Evolutionary conservation across 1,140 invertebrate species (phyloP).

Genomic region (Drosophila watanabei): DNA sequence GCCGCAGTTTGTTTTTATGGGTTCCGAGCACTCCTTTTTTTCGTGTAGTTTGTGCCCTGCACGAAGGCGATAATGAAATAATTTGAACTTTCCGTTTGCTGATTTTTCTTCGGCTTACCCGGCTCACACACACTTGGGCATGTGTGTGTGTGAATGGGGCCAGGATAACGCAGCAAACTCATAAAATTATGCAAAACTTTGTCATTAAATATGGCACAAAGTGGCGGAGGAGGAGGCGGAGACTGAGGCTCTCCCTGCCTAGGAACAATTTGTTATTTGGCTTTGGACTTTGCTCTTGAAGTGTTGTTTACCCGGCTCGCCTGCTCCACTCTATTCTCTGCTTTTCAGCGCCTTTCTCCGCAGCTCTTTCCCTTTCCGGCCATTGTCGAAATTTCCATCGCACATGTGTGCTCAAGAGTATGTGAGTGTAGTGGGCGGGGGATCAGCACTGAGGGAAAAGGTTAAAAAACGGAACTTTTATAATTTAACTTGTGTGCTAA

Average conservation of each 20-base stretch:
- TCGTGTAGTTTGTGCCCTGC: conserved; percentile 44
- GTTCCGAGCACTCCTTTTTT: conserved; percentile 43
- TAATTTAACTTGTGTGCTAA: conserved; percentile 79
- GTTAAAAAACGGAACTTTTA: conserved; percentile 73
- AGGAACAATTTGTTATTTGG: conserved; percentile 75
- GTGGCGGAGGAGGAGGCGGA: not conserved
- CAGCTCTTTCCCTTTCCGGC: not conserved
- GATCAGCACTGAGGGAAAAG: conserved; percentile 33
- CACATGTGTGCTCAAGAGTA: conserved; percentile 4
- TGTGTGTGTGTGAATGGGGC: conserved; percentile 4
- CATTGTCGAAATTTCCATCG: conserved; percentile 25
- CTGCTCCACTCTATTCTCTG: conserved; percentile 4
- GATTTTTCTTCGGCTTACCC: conserved; percentile 64
- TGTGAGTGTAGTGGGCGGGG: not conserved
- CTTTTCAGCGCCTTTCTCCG: not conserved
- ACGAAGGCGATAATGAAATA: conserved; percentile 80
- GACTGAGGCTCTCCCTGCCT: conserved; percentile 19
- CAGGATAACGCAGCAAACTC: conserved; percentile 68
- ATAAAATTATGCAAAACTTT: conserved; percentile 84
- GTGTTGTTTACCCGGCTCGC: conserved; percentile 61
- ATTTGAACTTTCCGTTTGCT: conserved; percentile 72
- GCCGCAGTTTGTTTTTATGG: conserved; percentile 46
- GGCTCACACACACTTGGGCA: conserved; percentile 1
- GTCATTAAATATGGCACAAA: conserved; percentile 74
- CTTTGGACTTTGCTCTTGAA: conserved; percentile 75